Conservation (phyloP, 2,113 vertebrate genomes). For the Balaenoptera acutorostrata region DNA sequence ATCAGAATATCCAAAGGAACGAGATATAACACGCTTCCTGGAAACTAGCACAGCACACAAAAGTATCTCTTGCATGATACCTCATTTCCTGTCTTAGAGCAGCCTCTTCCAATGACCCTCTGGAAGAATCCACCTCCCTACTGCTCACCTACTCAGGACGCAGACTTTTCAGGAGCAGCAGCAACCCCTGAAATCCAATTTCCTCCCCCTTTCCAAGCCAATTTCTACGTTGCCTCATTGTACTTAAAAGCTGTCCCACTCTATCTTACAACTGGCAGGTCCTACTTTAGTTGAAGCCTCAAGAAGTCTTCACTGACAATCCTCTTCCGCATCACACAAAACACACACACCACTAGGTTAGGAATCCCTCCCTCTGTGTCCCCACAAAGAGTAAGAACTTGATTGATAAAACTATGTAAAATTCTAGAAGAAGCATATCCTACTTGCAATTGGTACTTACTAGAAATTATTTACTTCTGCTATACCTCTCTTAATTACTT, state of each 20-base stretch:
- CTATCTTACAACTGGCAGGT: background rate
- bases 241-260: background rate
- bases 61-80: background rate
- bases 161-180: background rate
- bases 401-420: background rate
- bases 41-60: background rate
- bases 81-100: background rate
- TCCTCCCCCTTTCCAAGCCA: background rate
- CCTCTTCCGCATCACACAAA: background rate
- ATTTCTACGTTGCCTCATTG: background rate
- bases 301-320: background rate
- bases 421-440: background rate
- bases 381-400: background rate
- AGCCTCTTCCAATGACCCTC: background rate
- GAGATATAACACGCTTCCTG: background rate
- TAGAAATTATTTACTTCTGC: background rate
- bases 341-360: background rate
- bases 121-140: background rate
- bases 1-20: slow-evolving; percentile 15
- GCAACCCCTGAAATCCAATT: background rate
- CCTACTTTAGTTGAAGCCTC: background rate
- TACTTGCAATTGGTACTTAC: background rate
- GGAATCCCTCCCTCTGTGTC: background rate
- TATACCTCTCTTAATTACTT: background rate
- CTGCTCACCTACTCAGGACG: background rate